These are phyloP conservation scores for Habrosyne pyritoides DNA, from an alignment of 2,888 invertebrate species.

Conservation along the genomic window DNA sequence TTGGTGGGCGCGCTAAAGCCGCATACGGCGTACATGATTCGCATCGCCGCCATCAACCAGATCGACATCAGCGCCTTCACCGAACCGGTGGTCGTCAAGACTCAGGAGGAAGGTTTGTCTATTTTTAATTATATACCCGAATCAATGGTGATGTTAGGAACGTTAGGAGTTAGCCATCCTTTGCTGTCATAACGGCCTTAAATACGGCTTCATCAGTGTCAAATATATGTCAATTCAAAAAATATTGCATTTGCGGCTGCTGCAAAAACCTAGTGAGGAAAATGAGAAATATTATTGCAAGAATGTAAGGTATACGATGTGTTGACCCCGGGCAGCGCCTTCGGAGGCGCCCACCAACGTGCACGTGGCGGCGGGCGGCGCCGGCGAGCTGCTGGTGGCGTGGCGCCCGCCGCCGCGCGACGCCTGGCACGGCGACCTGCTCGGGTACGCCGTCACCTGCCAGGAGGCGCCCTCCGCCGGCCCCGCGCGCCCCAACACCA, in stretches of 20 bases:
- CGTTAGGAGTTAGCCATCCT: too few species aligned
- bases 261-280: too few species aligned
- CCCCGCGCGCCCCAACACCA: constrained; percentile 54
- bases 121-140: too few species aligned
- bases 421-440: constrained; percentile 89
- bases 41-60: constrained; percentile 92
- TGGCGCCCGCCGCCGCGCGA: constrained; percentile 90
- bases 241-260: too few species aligned
- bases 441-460: constrained; percentile 89
- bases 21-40: constrained; percentile 91
- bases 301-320: too few species aligned
- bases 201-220: too few species aligned
- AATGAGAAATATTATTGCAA: too few species aligned
- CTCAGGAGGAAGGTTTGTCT: constrained; percentile 93
- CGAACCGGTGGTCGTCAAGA: constrained; percentile 89
- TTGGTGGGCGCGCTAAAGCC: constrained; percentile 85
- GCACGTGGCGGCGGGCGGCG: constrained; percentile 86
- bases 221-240: too few species aligned
- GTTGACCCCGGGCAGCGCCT: constrained; percentile 85
- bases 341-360: constrained; percentile 88
- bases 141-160: too few species aligned
- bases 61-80: constrained; percentile 92
- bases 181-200: too few species aligned
- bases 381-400: constrained; percentile 88
- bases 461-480: too few species aligned